Evolutionary conservation across 1,140 invertebrate species (phyloP), one percentile per base, ranked within the genome.

Genomic region (Rhyzopertha dominica): DNA sequence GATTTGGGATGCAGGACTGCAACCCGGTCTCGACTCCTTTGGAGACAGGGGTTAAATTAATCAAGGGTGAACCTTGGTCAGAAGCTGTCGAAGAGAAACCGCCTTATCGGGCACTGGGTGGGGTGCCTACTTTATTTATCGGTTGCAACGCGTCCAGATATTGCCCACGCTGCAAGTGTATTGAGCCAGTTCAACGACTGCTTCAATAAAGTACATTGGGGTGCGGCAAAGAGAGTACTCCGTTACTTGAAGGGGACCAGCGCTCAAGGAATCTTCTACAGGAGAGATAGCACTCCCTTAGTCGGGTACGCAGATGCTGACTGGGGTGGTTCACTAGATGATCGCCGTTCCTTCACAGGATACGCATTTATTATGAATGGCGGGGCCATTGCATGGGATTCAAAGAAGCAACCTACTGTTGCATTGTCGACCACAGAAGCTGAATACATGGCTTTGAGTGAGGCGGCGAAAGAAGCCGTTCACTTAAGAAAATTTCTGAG

Each of bases 201-300:
- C 20, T 61, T 38, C 32, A 54, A 52, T 65, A 60, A 58, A 71
- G 68, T 46, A 58, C 64, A 29, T 51, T 62, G 51, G 60, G 68
- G 58, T 44, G 59, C 43, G 70, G 68, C 49, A 48, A 72, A 67
- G 63, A 67, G 70, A 51, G 59, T 71, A 56, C 57, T 74, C 5
- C 30, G 19, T 10, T 54, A 71, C 49, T 23, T 70, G 5, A 47
- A 63, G 39, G 53, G 47, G 17, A 59, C 63, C n/a, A n/a, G n/a
- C n/a, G n/a, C n/a, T n/a, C n/a, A n/a, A n/a, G n/a, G n/a, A n/a
- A n/a, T n/a, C n/a, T n/a, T n/a, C n/a, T n/a, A n/a, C n/a, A n/a
- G n/a, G n/a, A n/a, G n/a, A n/a, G n/a, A n/a, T n/a, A n/a, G n/a
- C n/a, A n/a, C n/a, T n/a, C n/a, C n/a, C n/a, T n/a, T n/a, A n/a